Percentiles rank a stretch among this genome's conserved stretches.
phyloP scores from a whole-genome alignment of 2,113 vertebrate species.

The Chaenogobius annularis region DNA sequence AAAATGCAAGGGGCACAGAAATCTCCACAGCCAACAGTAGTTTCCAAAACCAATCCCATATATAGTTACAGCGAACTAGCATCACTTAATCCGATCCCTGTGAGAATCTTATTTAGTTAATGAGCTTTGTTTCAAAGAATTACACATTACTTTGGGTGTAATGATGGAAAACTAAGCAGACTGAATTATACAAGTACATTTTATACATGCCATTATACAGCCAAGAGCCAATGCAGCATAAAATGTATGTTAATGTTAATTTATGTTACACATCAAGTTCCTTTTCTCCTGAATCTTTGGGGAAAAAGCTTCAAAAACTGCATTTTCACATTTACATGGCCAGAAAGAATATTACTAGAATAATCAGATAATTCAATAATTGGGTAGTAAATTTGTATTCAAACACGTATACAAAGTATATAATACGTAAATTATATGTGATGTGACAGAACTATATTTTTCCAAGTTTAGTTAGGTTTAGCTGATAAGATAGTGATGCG shows the following conservation, averaged over 20 bases:
- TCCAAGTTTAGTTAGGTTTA: too few relatives aligned
- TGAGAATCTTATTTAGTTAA: constrained; percentile 53
- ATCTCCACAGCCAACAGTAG: not conserved
- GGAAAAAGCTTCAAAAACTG: not conserved
- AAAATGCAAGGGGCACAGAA: not conserved
- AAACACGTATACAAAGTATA: too few relatives aligned
- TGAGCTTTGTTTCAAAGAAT: constrained; percentile 56
- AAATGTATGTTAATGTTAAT: not conserved
- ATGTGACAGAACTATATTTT: too few relatives aligned
- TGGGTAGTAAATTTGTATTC: too few relatives aligned
- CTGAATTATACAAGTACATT: not conserved
- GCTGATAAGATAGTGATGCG: too few relatives aligned
- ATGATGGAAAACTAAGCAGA: not conserved
- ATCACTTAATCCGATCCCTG: constrained; percentile 62
- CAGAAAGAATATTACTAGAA: too few relatives aligned
- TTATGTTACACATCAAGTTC: not conserved
- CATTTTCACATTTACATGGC: constrained; percentile 1
- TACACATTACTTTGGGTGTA: constrained; percentile 8
- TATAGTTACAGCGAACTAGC: constrained; percentile 54
- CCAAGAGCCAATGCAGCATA: not conserved
- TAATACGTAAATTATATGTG: too few relatives aligned
- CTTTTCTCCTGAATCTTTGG: not conserved
- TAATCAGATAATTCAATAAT: too few relatives aligned
- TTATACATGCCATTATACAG: too few relatives aligned
- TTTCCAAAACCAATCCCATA: constrained; percentile 23